Percentiles rank a stretch among this genome's conserved stretches.
Conservation (phyloP, 2,113 vertebrate species). For the Pontoporia blainvillei region DNA sequence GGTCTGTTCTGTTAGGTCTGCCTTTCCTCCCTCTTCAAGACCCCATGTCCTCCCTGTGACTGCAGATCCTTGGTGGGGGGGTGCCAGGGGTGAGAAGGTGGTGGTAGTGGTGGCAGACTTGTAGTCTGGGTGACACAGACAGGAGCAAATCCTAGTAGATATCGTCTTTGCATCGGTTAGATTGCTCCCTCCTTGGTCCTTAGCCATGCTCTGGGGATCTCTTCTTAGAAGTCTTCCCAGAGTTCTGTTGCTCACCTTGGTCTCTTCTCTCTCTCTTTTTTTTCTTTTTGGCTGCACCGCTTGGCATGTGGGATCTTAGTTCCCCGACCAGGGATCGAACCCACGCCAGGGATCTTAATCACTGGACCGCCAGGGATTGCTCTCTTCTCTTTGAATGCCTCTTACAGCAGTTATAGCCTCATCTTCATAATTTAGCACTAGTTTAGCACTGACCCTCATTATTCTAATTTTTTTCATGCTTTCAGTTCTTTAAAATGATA, state of each 20-base stretch:
- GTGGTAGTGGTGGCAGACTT: too few relatives aligned
- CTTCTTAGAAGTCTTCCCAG: neutral
- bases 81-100: neutral
- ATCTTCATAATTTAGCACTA: neutral
- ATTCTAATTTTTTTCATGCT: neutral
- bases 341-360: too few relatives aligned
- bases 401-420: neutral
- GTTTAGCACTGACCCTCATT: neutral
- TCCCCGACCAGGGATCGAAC: too few relatives aligned
- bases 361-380: neutral
- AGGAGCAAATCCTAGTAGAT: neutral
- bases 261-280: neutral
- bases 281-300: too few relatives aligned
- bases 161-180: neutral
- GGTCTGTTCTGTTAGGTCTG: neutral
- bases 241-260: neutral
- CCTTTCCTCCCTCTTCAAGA: neutral
- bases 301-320: too few relatives aligned
- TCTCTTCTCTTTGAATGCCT: neutral
- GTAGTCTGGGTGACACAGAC: neutral
- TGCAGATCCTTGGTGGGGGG: neutral
- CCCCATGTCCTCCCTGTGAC: neutral
- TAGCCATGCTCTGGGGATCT: neutral
- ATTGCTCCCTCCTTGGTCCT: neutral
- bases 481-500: slow-evolving; percentile 6